These are phyloP conservation scores for Osmoderma eremita DNA, from an alignment of 2,888 invertebrate species.

Conservation along the genomic window DNA sequence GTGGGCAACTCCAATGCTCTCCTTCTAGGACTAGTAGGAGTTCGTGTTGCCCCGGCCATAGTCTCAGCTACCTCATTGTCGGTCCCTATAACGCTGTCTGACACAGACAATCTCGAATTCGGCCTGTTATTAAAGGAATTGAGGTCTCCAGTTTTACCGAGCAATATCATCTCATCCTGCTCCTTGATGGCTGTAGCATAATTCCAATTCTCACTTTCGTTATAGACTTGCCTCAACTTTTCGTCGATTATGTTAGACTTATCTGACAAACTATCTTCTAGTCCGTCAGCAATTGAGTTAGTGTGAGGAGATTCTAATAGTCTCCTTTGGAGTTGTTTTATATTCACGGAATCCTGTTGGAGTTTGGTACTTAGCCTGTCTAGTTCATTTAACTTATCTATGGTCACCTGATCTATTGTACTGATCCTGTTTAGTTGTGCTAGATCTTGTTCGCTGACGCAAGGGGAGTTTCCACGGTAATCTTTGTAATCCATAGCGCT, in stretches of 20 bases:
- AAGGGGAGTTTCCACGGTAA: constrained; percentile 78
- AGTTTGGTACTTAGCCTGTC: constrained; percentile 80
- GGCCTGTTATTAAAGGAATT: constrained; percentile 64
- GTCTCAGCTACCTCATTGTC: constrained; percentile 75
- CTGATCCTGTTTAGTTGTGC: constrained; percentile 79
- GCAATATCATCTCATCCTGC: constrained; percentile 70
- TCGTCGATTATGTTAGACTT: constrained; percentile 76
- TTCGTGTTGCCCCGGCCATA: constrained; percentile 65
- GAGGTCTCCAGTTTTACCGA: constrained; percentile 63
- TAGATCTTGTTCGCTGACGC: constrained; percentile 81
- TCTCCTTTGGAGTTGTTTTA: constrained; percentile 78
- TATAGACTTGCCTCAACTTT: constrained; percentile 76
- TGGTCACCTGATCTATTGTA: constrained; percentile 80
- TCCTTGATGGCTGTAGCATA: constrained; percentile 74
- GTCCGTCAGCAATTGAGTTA: constrained; percentile 65
- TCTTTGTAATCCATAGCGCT: constrained; percentile 83
- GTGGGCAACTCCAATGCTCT: constrained; percentile 68
- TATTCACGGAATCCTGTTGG: constrained; percentile 81
- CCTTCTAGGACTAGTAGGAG: constrained; percentile 69
- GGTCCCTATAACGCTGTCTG: constrained; percentile 70
- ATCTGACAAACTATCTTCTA: constrained; percentile 69
- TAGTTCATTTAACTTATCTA: constrained; percentile 82
- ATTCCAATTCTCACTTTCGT: constrained; percentile 72
- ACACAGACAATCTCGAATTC: constrained; percentile 71
- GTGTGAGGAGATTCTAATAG: constrained; percentile 73